phyloP scores from a whole-genome alignment of 2,113 vertebrate genomes.

The Pseudopodoces humilis region DNA sequence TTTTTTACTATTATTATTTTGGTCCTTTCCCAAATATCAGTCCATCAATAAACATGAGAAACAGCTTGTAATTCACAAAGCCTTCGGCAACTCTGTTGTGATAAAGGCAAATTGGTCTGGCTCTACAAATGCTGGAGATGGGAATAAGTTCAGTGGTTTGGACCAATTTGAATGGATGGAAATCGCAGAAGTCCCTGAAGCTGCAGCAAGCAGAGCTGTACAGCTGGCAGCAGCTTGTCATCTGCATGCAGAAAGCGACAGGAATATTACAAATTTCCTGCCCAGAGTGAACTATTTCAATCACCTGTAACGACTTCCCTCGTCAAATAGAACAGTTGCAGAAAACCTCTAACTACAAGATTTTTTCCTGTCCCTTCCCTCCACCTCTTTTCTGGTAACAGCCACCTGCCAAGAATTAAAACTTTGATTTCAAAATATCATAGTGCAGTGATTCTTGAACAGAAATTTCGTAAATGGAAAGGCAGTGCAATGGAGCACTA shows the following conservation, averaged over 20 bases:
- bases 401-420: conserved; percentile 58
- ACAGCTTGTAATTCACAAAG: conserved; percentile 69
- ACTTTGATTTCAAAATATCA: conserved; percentile 53
- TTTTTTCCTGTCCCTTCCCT: neutral
- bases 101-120: conserved; percentile 68
- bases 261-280: conserved; percentile 37
- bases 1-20: conserved; percentile 37
- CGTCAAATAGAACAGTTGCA: conserved; percentile 53
- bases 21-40: conserved; percentile 68
- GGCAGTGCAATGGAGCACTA: neutral
- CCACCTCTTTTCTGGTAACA: conserved; percentile 27
- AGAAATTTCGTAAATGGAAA: conserved; percentile 28
- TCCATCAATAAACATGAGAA: conserved; percentile 76
- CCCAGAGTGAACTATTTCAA: conserved; percentile 57
- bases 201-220: conserved; percentile 40
- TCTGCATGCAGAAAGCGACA: conserved; percentile 42
- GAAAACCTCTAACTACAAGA: neutral
- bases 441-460: conserved; percentile 4
- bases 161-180: conserved; percentile 58
- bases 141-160: conserved; percentile 68
- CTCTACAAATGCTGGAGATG: conserved; percentile 41
- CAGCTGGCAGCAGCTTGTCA: conserved; percentile 61
- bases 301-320: conserved; percentile 60
- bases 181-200: conserved; percentile 52
- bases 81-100: conserved; percentile 47